Evolutionary conservation across 2,113 vertebrate genomes (phyloP).

Genomic region (Anoura caudifer): DNA sequence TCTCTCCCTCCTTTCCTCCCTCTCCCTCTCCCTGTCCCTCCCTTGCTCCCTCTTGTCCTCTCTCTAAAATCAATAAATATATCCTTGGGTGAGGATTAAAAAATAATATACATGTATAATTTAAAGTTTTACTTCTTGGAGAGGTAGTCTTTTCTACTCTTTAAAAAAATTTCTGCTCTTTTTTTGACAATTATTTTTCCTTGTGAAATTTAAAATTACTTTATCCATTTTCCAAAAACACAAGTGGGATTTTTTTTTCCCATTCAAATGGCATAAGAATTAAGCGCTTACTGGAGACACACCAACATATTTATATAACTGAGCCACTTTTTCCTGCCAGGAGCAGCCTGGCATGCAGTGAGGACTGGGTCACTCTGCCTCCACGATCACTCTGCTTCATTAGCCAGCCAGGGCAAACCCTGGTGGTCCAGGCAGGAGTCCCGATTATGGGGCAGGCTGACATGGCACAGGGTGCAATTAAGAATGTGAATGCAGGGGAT

Average conservation of each 20-base stretch:
- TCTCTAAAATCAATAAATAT: not conserved
- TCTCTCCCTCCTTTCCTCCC: not conserved
- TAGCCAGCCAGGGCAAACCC: not conserved
- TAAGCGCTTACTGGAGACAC: not conserved
- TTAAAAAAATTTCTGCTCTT: not conserved
- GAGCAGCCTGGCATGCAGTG: not conserved
- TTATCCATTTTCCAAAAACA: not conserved
- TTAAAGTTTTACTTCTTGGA: not conserved
- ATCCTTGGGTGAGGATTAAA: not conserved
- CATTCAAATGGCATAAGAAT: not conserved
- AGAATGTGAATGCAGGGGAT: not conserved
- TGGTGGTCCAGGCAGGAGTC: not conserved
- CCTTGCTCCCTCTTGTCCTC: no score
- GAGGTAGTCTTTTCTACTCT: not conserved
- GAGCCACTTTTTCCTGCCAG: not conserved
- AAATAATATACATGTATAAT: not conserved
- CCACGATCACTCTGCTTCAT: not conserved
- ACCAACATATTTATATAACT: not conserved
- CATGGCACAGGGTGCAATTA: not conserved
- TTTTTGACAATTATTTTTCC: conserved; percentile 8
- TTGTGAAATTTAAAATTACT: not conserved
- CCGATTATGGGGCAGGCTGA: not conserved
- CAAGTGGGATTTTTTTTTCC: not conserved
- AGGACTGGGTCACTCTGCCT: not conserved
- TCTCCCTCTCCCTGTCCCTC: not conserved